Conservation (phyloP, 2,888 invertebrate species). For the Acanthoscelides obtectus region DNA sequence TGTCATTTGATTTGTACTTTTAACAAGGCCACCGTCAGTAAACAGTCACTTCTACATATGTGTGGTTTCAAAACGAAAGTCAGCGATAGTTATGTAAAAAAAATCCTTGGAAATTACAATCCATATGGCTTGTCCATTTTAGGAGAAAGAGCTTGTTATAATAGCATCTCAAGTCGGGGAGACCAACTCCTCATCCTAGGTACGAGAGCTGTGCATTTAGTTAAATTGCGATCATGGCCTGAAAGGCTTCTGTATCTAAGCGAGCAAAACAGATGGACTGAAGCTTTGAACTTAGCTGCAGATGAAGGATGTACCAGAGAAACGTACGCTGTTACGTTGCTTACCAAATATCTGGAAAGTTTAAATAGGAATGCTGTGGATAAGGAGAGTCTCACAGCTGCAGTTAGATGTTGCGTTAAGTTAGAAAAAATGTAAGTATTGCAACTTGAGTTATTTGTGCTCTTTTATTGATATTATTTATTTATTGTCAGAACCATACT, state of each 20-base stretch:
- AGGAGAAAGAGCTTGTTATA: slow-evolving; percentile 67
- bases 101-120: too few relatives aligned
- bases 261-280: slow-evolving; percentile 54
- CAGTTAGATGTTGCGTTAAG: slow-evolving; percentile 49
- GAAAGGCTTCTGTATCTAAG: slow-evolving; percentile 62
- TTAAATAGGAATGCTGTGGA: slow-evolving; percentile 44
- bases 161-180: slow-evolving; percentile 63
- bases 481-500: slow-evolving; percentile 50
- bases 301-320: slow-evolving; percentile 49
- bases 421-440: slow-evolving; percentile 51
- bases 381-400: slow-evolving; percentile 47
- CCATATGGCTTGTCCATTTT: slow-evolving; percentile 1
- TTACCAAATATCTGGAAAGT: slow-evolving; percentile 47
- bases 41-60: too few relatives aligned
- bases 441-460: not conserved
- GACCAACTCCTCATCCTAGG: slow-evolving; percentile 69
- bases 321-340: slow-evolving; percentile 36
- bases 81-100: too few relatives aligned
- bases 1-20: too few relatives aligned
- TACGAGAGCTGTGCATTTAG: slow-evolving; percentile 55
- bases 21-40: too few relatives aligned
- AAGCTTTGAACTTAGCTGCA: slow-evolving; percentile 54
- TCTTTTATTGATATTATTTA: not conserved
- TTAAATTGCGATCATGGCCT: slow-evolving; percentile 61
- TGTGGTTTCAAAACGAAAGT: too few relatives aligned